Conservation (phyloP, 2,113 vertebrate species). For the Orycteropus afer region DNA sequence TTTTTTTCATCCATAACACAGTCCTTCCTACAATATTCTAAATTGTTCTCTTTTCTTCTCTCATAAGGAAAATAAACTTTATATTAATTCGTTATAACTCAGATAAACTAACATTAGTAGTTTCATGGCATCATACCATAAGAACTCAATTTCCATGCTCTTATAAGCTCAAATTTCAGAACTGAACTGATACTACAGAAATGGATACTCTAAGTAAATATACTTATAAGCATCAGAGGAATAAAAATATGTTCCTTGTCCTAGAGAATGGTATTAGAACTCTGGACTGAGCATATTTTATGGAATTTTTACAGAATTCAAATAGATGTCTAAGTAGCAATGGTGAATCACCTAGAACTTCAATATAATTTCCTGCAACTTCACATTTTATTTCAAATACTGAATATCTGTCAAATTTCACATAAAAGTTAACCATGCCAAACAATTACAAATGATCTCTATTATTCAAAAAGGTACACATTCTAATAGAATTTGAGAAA, state of each 20-base stretch:
- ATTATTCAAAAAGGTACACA: constrained; percentile 17
- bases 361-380: background rate
- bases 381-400: background rate
- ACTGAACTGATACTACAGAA: background rate
- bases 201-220: background rate
- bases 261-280: background rate
- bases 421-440: background rate
- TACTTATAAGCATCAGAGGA: background rate
- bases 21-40: background rate
- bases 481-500: constrained; percentile 44
- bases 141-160: background rate
- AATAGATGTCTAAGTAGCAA: constrained; percentile 8
- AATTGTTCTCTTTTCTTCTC: background rate
- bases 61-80: background rate
- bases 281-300: background rate
- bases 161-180: constrained; percentile 26
- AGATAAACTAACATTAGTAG: background rate
- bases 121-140: background rate
- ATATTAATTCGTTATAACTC: background rate
- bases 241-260: background rate
- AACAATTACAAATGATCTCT: background rate
- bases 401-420: constrained; percentile 42
- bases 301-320: background rate
- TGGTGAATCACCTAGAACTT: background rate
- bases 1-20: background rate